Evolutionary conservation across 2,113 vertebrate genomes (phyloP).

Genomic region (Spheniscus mendiculus): DNA sequence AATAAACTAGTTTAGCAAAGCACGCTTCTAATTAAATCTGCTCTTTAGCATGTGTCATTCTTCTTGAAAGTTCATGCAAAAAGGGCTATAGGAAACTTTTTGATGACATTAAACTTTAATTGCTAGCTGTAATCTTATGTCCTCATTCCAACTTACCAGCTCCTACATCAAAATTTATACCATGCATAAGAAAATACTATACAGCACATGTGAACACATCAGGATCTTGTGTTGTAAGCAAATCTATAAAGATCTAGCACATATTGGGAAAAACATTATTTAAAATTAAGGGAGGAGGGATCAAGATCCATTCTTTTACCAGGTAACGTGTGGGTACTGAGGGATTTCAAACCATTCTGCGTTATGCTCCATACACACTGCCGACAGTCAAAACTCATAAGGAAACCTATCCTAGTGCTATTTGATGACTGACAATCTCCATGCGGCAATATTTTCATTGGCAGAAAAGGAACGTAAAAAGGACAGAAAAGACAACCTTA

Average conservation of each 20-base stretch:
- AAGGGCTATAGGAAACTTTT: background rate
- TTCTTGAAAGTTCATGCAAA: background rate
- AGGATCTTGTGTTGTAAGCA: background rate
- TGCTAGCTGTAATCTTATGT: background rate
- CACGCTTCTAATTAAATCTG: slow-evolving; percentile 40
- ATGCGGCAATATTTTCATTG: background rate
- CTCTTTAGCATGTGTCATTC: background rate
- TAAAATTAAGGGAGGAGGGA: background rate
- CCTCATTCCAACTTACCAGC: background rate
- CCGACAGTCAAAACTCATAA: background rate
- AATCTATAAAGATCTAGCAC: background rate
- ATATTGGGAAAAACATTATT: background rate
- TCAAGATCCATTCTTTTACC: background rate
- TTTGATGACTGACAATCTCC: slow-evolving; percentile 4
- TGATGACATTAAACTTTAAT: background rate
- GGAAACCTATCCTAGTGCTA: background rate
- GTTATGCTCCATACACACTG: background rate
- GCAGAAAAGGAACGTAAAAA: background rate
- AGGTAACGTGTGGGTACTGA: background rate
- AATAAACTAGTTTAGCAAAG: slow-evolving; percentile 36
- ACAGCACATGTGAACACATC: background rate
- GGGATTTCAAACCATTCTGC: background rate
- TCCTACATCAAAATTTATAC: background rate
- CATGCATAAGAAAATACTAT: background rate
- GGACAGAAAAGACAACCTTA: background rate